Evolutionary conservation across 2,113 vertebrate species (phyloP), one percentile per base, ranked within the genome.

Genomic region (Pseudorhombus dupliciocellatus): DNA sequence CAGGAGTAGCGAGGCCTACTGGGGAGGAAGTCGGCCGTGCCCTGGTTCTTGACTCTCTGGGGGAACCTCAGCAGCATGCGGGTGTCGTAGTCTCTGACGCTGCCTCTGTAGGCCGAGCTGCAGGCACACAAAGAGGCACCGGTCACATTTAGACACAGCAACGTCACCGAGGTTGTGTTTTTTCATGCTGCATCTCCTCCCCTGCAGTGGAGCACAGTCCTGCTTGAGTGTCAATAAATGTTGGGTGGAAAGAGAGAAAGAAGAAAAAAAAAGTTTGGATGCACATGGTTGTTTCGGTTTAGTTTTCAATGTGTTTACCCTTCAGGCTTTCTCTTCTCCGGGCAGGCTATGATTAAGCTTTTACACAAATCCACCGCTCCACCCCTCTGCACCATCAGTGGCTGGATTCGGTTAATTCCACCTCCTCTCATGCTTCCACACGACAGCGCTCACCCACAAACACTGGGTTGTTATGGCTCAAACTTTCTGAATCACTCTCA

Each of bases 41-140:
- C 98, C 93, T 99, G 98, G 85, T 99, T 99, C 92, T 98, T 99
- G 81, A 99, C 98, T 90, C 95, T 94, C 80, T 99, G 98, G 1
- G 98, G 97, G 84, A 99, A 99, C 79, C 98, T 94, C 71, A 99
- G 93, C 79, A 99, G 94, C 91, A 99, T 96, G 0, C 97, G 94
- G 5, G 95, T 96, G 89, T 99, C 97, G 25, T 99, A 99, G 84
- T 99, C 98, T 92, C 95, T 94, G 26, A 96, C 92, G 22, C 88
- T 91, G 30, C 77, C 24, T 18, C 81, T 79, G 56, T 93, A 88
- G 14, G 93, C 90, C 1, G 92, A 84, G 75, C 93, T 94, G 84
- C 55, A 82, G 9, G 34, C 25, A 65, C 14, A 46, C 37, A 44
- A 48, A 50, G 26, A 70, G 5, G 5, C 16, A n/a, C n/a, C n/a